phyloP scores from a whole-genome alignment of 2,797 vertebrate genomes.

The Threskiornis aethiopicus region DNA sequence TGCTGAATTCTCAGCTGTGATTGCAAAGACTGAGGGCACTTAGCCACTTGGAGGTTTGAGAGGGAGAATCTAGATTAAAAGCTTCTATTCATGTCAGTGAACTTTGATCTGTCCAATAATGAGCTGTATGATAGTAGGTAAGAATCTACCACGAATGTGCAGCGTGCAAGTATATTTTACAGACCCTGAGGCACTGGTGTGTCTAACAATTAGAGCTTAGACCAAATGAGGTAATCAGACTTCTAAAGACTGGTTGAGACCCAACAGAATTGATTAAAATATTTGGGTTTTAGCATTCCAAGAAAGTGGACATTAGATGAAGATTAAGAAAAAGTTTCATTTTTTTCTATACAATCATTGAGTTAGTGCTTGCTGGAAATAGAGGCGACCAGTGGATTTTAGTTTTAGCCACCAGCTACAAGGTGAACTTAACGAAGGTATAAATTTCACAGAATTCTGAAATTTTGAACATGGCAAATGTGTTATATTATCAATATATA shows the following conservation, averaged over 20 bases:
- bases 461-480: background rate
- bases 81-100: background rate
- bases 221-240: background rate
- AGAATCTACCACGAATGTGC: accelerated
- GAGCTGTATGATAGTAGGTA: background rate
- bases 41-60: background rate
- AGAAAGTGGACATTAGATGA: background rate
- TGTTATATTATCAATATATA: background rate
- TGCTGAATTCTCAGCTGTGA: background rate
- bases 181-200: background rate
- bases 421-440: background rate
- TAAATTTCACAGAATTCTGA: background rate
- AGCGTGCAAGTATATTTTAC: background rate
- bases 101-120: background rate
- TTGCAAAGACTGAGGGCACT: background rate
- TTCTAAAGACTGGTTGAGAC: background rate
- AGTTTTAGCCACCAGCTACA: background rate
- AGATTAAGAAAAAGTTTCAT: background rate
- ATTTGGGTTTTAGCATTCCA: background rate
- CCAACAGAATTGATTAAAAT: background rate
- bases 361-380: background rate
- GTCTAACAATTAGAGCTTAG: background rate
- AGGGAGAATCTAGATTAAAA: background rate
- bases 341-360: background rate
- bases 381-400: accelerated